Conservation (phyloP, 2,113 vertebrate genomes). For the Natator depressus region DNA sequence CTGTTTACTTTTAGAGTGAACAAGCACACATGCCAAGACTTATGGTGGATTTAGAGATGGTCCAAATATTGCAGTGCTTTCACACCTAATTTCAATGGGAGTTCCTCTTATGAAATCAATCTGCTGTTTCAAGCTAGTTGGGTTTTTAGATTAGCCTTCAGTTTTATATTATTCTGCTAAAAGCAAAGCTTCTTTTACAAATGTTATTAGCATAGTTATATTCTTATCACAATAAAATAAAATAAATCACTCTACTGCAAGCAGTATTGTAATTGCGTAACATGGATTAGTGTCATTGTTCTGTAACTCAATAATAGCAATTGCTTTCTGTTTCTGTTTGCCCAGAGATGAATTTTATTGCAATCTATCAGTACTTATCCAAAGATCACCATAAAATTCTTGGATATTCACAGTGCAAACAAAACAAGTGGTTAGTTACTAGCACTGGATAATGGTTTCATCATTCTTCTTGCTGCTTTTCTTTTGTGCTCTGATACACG, state of each 20-base stretch:
- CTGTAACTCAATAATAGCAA: neutral
- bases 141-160: neutral
- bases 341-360: neutral
- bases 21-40: rapidly evolving
- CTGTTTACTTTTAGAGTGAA: neutral
- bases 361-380: neutral
- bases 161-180: neutral
- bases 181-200: neutral
- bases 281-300: neutral
- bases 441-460: neutral
- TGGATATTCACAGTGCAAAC: neutral
- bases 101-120: neutral
- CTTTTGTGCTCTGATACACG: neutral
- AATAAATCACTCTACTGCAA: neutral
- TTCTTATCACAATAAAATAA: no score
- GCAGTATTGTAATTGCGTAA: neutral
- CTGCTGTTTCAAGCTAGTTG: neutral
- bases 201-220: no score
- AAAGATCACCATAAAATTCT: neutral
- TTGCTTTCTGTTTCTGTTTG: neutral
- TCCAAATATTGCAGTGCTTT: neutral
- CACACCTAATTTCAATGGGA: neutral
- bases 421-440: neutral
- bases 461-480: neutral
- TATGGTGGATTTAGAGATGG: neutral